Evolutionary conservation across 2,888 invertebrate genomes (phyloP).

Genomic region (Amblyjoppa fuscipennis): DNA sequence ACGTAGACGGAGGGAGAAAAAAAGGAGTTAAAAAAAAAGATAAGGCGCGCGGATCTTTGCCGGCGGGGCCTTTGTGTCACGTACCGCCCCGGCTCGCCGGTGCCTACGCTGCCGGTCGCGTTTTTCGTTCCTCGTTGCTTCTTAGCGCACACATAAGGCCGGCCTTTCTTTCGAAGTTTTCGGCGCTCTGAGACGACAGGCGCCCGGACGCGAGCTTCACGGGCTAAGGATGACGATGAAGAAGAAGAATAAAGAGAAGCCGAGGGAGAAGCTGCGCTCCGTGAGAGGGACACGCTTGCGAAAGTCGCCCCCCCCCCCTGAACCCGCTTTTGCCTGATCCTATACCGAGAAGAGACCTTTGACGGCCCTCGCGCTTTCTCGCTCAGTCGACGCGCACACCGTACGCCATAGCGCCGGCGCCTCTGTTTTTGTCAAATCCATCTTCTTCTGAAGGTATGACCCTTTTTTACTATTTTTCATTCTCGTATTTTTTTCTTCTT

Average conservation of each 20-base stretch:
- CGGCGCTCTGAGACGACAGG: constrained; percentile 75
- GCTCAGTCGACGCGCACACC: constrained; percentile 36
- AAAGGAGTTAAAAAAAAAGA: constrained; percentile 32
- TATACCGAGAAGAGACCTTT: constrained; percentile 80
- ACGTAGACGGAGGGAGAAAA: constrained; percentile 1
- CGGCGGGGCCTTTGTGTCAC: constrained; percentile 66
- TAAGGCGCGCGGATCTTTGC: constrained; percentile 45
- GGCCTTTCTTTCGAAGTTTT: constrained; percentile 67
- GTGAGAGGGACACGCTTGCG: constrained; percentile 66
- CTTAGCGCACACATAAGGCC: constrained; percentile 59
- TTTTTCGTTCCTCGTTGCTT: constrained; percentile 56
- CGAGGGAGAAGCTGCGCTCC: constrained; percentile 35
- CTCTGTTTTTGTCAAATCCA: constrained; percentile 76
- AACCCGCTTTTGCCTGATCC: constrained; percentile 65
- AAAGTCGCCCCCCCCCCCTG: constrained; percentile 56
- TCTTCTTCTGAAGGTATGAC: constrained; percentile 10
- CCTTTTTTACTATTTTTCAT: neutral
- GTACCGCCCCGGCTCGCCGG: constrained; percentile 51
- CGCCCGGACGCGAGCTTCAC: constrained; percentile 60
- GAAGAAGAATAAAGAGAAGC: constrained; percentile 44
- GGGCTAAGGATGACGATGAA: constrained; percentile 37
- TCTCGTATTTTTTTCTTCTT: neutral
- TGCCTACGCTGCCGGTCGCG: constrained; percentile 28
- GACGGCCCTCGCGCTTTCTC: constrained; percentile 76
- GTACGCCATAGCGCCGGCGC: constrained; percentile 82